phyloP scores from a whole-genome alignment of 2,113 vertebrate genomes.

The Uria lomvia region DNA sequence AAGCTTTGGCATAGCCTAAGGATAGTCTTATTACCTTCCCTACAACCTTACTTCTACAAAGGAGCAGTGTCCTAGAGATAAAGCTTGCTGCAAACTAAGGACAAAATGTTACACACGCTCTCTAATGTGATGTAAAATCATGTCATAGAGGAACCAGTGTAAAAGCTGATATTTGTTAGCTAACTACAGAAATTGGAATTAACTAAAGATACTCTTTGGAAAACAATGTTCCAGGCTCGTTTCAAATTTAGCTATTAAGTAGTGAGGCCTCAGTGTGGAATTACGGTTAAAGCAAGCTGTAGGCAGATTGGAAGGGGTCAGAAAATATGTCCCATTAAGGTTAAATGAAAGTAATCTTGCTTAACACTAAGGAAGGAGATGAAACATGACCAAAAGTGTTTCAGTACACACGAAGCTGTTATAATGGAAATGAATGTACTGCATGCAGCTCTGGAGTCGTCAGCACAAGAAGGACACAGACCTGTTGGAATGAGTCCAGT shows the following conservation, averaged over 20 bases:
- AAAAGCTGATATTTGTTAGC: not conserved
- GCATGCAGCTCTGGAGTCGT: no score
- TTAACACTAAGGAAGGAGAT: not conserved
- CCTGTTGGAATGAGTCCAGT: no score
- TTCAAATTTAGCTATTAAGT: not conserved
- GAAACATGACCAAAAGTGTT: not conserved
- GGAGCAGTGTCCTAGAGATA: not conserved
- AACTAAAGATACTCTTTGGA: not conserved
- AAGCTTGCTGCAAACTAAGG: not conserved
- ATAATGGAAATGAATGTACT: not conserved
- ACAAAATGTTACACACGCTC: not conserved
- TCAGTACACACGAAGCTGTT: not conserved
- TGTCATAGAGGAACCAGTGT: not conserved
- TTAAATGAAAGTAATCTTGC: not conserved
- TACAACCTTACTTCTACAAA: not conserved
- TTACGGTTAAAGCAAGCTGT: not conserved
- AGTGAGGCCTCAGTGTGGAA: not conserved
- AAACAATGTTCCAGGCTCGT: not conserved
- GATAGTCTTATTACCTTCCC: not conserved
- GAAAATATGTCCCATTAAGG: not conserved
- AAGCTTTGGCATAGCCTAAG: not conserved
- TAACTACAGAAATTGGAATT: not conserved
- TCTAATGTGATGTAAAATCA: not conserved
- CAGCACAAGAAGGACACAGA: no score
- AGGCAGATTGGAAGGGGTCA: not conserved